Evolutionary conservation across 1,140 invertebrate genomes (phyloP), one percentile per base, ranked within the genome.

Genomic region (Cydia strobilella): DNA sequence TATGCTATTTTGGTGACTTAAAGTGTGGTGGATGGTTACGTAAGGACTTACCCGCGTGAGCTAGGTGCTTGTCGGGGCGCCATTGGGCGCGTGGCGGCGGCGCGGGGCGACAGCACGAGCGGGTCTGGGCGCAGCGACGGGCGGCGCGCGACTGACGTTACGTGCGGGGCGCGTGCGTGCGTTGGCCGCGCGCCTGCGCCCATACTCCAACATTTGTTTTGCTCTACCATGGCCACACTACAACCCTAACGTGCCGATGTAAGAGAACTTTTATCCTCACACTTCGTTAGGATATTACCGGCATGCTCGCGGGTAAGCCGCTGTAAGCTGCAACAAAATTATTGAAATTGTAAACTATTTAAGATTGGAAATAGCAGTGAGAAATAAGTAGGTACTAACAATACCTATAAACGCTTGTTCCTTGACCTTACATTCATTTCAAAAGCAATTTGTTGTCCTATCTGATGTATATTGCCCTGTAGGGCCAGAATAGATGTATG

Each of bases 1-100:
- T 23, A 20, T 13, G n/a, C 27, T 25, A 23, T 66, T 31, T 20
- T 39, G 42, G 20, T 35, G 42, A 69, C 23, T 65, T 59, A 39
- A n/a, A 35, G 51, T 45, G 51, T 72, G 69, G 25, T 23, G 39
- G 23, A 35, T 79, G 35, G 77, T 81, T 72, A 79, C 73, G 54
- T 77, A 78, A 81, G 42, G 31, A 90, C 90, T 92, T 89, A 90
- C 90, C 89, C 89, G 84, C 84, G 84, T 80, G 84, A 86, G 80
- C 83, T 85, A 82, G 79, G 84, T 85, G 83, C 89, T 83, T 78
- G 78, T 89, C 85, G 89, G 84, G 86, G 89, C 89, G 88, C 88
- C 90, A 92, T 92, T 89, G 85, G 85, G 84, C 85, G 86, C 88
- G 87, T 87, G 86, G 76, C 85, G 79, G 63, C 31, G 76, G 75